Conservation (phyloP, 2,113 vertebrate genomes). For the Xyliphius kryptos region DNA sequence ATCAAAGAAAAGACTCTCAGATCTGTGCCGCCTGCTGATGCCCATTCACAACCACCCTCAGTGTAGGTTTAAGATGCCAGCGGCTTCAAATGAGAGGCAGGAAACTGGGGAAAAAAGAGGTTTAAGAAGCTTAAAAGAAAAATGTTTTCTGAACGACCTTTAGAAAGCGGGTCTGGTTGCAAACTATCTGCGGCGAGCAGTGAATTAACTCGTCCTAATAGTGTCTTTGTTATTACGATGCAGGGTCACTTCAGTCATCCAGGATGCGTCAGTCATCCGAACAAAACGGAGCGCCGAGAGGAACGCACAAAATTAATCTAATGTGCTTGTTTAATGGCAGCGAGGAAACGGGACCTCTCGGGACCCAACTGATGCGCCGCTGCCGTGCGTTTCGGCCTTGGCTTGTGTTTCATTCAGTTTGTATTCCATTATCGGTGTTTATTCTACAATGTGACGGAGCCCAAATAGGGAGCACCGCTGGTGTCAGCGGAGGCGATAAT, state of each 20-base stretch:
- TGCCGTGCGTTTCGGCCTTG: background rate
- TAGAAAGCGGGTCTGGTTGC: background rate
- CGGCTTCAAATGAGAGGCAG: background rate
- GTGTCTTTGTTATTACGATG: background rate
- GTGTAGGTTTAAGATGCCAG: too few species aligned
- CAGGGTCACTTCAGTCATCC: background rate
- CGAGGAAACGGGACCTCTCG: background rate
- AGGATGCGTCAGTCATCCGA: background rate
- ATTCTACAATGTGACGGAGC: constrained; percentile 30
- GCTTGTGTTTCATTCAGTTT: too few species aligned
- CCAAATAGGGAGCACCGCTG: constrained; percentile 12
- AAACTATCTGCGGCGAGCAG: background rate
- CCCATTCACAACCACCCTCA: too few species aligned
- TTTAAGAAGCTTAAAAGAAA: background rate
- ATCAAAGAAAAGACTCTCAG: background rate
- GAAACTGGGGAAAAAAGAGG: too few species aligned
- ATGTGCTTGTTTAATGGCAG: background rate
- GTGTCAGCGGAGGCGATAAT: constrained; percentile 8
- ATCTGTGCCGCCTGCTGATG: background rate
- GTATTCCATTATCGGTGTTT: constrained; percentile 27
- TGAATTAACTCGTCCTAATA: background rate
- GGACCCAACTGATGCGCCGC: too few species aligned
- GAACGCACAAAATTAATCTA: background rate
- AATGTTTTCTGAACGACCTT: background rate
- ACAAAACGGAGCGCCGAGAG: background rate